Evolutionary conservation across 2,888 invertebrate species (phyloP).

Genomic region (Apamea anceps): DNA sequence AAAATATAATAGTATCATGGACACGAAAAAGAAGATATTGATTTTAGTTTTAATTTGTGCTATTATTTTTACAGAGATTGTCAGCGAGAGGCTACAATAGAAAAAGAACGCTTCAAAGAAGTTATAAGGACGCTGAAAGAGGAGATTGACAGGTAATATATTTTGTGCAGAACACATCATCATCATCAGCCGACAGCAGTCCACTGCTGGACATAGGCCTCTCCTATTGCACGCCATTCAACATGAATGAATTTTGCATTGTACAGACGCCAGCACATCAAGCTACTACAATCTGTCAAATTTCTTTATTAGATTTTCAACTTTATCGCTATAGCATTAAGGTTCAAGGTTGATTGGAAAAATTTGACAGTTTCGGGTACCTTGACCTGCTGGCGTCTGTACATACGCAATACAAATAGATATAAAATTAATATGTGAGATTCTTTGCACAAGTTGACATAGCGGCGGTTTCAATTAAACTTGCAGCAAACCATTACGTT

Average conservation of each 20-base stretch:
- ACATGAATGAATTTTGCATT: too few relatives aligned
- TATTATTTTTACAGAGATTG: constrained; percentile 79
- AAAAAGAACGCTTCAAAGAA: constrained; percentile 88
- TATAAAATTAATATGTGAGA: too few relatives aligned
- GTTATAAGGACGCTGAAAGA: constrained; percentile 91
- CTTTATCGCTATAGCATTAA: too few relatives aligned
- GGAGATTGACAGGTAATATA: constrained; percentile 90
- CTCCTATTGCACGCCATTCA: too few relatives aligned
- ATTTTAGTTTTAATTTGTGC: background rate
- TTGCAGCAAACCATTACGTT: background rate
- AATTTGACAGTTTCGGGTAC: rapidly evolving
- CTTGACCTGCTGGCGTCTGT: rapidly evolving
- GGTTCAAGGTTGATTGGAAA: rapidly evolving
- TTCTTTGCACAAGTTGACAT: background rate
- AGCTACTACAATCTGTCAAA: rapidly evolving
- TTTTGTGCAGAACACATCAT: too few relatives aligned
- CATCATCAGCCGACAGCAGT: too few relatives aligned
- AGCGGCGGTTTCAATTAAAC: background rate
- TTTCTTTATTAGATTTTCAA: too few relatives aligned
- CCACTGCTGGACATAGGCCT: too few relatives aligned
- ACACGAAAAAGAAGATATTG: background rate
- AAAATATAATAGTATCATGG: too few relatives aligned
- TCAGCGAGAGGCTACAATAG: constrained; percentile 87
- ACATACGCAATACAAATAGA: too few relatives aligned
- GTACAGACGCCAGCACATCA: too few relatives aligned